Evolutionary conservation across 1,140 invertebrate genomes (phyloP), one percentile per base, ranked within the genome.

Genomic region (Caenorhabditis latens): DNA sequence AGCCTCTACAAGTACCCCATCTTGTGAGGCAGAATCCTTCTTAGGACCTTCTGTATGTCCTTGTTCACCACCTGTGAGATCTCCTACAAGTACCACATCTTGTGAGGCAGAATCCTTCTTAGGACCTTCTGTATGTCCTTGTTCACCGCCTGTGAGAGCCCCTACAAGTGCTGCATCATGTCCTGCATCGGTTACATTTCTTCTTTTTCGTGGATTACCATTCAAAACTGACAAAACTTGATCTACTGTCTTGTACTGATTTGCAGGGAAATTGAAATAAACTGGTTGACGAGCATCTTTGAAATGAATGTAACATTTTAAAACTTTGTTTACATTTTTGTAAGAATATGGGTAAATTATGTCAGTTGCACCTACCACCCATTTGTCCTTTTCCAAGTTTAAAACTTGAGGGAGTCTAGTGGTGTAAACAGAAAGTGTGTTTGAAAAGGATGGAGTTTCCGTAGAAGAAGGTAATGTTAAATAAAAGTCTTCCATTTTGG

Each of bases 281-380:
- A 58, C 6, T 58, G 55, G 55, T 19, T n/a, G 55, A 19, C 55
- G 55, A 5, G 13, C 55, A 58, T 58, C 55, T 58, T 58, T 58
- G 19, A 58, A 58, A n/a, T 58, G 55, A 19, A 58, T 19, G 55
- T 19, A 58, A 58, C 13, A 58, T n/a, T 58, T 58, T n/a, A 58
- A 58, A 58, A 58, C 13, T 58, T 58, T 58, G n/a, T 58, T 58
- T 2, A 58, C 55, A 58, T 58, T 58, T n/a, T 58, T 58, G 55
- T 58, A 58, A 16, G 55, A 58, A 58, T 58, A 58, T 58, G 55
- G 55, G n/a, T 58, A 58, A 58, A 58, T 58, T 58, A 58, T 58
- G 19, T 58, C 55, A 19, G 55, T 58, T 16, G 55, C 55, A 16
- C 13, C 55, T 58, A 58, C 55, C 6, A 58, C 55, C 55, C 55